phyloP scores from a whole-genome alignment of 2,113 vertebrate genomes.

The Zapornia atra region DNA sequence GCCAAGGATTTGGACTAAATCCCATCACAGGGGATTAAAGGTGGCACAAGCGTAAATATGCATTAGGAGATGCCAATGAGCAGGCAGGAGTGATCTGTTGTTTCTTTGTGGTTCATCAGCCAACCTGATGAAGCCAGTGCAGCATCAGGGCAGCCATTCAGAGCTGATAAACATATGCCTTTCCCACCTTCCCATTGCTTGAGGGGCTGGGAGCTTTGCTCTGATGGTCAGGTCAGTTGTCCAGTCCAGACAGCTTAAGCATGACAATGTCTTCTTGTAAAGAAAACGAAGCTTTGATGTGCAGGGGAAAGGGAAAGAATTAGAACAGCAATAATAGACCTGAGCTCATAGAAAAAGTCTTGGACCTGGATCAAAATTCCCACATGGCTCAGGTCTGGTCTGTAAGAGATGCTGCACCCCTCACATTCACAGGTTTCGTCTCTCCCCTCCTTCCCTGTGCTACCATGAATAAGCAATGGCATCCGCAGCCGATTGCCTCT shows the following conservation, averaged over 20 bases:
- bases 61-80: neutral
- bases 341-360: neutral
- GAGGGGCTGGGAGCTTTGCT: neutral
- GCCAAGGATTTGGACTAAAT: neutral
- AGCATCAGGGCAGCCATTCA: neutral
- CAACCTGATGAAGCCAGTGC: neutral
- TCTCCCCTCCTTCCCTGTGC: neutral
- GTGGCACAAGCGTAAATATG: neutral
- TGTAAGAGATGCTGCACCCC: neutral
- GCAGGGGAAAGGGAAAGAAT: neutral
- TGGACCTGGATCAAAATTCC: neutral
- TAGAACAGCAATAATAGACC: neutral
- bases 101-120: neutral
- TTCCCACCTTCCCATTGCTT: neutral
- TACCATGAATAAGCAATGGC: neutral
- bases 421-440: neutral
- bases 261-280: neutral
- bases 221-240: neutral
- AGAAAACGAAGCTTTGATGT: neutral
- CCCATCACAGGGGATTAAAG: neutral
- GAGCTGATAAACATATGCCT: neutral
- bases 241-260: neutral
- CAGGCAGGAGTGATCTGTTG: neutral
- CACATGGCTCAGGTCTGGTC: neutral
- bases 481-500: neutral